phyloP scores from a whole-genome alignment of 1,140 invertebrate species.

The Drosophila pruinosa region DNA sequence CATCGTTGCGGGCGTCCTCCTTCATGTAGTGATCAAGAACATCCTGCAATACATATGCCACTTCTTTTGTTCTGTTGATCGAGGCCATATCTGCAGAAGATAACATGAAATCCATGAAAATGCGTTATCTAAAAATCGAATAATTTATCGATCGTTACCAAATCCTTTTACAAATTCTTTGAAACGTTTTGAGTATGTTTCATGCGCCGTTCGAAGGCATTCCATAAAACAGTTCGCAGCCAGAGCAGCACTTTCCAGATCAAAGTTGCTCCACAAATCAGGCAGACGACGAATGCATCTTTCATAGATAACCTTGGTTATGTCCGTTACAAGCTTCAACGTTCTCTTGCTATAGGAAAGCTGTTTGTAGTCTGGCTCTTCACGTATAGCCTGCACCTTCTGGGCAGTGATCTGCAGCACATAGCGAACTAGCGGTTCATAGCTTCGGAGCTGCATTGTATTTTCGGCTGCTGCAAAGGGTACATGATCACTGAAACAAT shows the following conservation, averaged over 20 bases:
- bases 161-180: slow-evolving; percentile 82
- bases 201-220: slow-evolving; percentile 83
- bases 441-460: slow-evolving; percentile 52
- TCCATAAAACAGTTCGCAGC: slow-evolving; percentile 85
- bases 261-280: slow-evolving; percentile 77
- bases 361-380: slow-evolving; percentile 75
- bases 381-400: slow-evolving; percentile 59
- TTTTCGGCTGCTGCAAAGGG: slow-evolving; percentile 61
- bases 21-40: slow-evolving; percentile 62
- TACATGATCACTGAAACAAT: slow-evolving; percentile 59
- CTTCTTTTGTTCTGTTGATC: slow-evolving; percentile 48
- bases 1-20: slow-evolving; percentile 34
- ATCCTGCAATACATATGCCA: slow-evolving; percentile 52
- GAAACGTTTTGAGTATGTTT: slow-evolving; percentile 82
- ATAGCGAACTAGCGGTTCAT: slow-evolving; percentile 65
- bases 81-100: slow-evolving; percentile 52
- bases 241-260: slow-evolving; percentile 82
- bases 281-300: slow-evolving; percentile 78
- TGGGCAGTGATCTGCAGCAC: slow-evolving; percentile 50
- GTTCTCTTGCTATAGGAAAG: slow-evolving; percentile 68
- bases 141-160: slow-evolving; percentile 63
- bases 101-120: not conserved
- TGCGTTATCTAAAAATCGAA: not conserved
- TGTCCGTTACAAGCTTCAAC: slow-evolving; percentile 68
- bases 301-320: slow-evolving; percentile 81